These are phyloP conservation scores for Teleogryllus oceanicus DNA, from an alignment of 2,888 invertebrate species.

Conservation along the genomic window DNA sequence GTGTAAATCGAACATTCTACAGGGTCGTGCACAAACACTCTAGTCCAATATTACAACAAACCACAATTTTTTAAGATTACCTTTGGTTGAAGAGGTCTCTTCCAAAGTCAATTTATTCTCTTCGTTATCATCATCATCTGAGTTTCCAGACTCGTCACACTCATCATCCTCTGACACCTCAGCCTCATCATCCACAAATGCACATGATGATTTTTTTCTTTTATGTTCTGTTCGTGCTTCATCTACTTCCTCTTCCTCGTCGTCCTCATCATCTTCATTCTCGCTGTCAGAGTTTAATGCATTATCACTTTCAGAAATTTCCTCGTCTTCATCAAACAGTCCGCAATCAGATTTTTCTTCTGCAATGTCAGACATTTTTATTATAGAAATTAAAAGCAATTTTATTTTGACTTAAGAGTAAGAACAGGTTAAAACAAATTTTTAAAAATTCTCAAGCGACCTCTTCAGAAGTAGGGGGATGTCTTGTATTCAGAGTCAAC, in stretches of 20 bases:
- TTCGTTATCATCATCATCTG: slow-evolving; percentile 41
- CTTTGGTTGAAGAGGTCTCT: background rate
- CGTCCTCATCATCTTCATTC: slow-evolving; percentile 46
- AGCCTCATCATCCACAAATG: slow-evolving; percentile 54
- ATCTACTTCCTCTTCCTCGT: slow-evolving; percentile 31
- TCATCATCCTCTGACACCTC: slow-evolving; percentile 42
- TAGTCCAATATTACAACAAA: no score
- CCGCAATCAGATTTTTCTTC: slow-evolving; percentile 32
- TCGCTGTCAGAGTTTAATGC: slow-evolving; percentile 43
- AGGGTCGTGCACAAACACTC: no score
- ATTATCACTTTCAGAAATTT: slow-evolving; percentile 41
- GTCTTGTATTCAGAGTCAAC: no score
- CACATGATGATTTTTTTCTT: slow-evolving; percentile 21
- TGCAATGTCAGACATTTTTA: background rate
- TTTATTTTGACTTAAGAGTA: no score
- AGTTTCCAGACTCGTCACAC: slow-evolving; percentile 37
- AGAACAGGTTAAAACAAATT: no score
- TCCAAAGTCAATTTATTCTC: background rate
- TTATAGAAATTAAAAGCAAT: no score
- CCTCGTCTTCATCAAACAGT: slow-evolving; percentile 40
- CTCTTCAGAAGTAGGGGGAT: no score
- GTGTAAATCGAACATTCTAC: no score
- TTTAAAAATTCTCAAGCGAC: no score
- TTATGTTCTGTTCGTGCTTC: no score
- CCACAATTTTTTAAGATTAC: background rate